These are phyloP conservation scores for Glyphotaelius pellucidus DNA, from an alignment of 2,888 invertebrate genomes.

Conservation along the genomic window DNA sequence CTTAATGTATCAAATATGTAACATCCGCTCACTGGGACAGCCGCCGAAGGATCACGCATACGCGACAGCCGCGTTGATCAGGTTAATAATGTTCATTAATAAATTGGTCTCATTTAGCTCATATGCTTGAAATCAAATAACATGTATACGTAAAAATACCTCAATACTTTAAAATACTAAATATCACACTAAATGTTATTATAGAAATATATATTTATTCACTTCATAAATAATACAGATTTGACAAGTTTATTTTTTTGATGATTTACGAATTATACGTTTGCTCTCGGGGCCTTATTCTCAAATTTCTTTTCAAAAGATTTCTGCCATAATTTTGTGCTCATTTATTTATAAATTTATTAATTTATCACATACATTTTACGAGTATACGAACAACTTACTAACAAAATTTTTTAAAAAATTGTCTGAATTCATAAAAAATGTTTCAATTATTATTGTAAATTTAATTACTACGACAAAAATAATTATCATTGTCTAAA, in stretches of 20 bases:
- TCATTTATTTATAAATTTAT: background rate
- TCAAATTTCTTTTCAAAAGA: background rate
- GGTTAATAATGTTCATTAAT: background rate
- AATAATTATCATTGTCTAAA: background rate
- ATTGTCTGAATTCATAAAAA: background rate
- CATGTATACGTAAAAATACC: slow-evolving; percentile 83
- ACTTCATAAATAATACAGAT: slow-evolving; percentile 7
- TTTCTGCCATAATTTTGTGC: background rate
- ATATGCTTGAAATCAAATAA: slow-evolving; percentile 67
- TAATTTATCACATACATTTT: slow-evolving; percentile 29
- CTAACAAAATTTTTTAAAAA: background rate
- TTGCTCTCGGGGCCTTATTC: background rate
- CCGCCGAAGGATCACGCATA: too few relatives aligned
- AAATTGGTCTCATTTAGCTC: background rate
- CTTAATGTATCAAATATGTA: too few relatives aligned
- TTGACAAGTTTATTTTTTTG: slow-evolving; percentile 29
- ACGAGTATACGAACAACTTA: slow-evolving; percentile 23
- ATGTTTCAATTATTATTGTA: slow-evolving; percentile 7
- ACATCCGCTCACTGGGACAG: too few relatives aligned
- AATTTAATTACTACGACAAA: slow-evolving; percentile 7
- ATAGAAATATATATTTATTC: slow-evolving; percentile 16
- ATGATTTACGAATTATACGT: slow-evolving; percentile 9
- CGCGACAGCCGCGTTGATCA: background rate
- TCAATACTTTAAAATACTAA: slow-evolving; percentile 72
- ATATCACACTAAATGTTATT: slow-evolving; percentile 37